Percentiles rank a stretch among this genome's conserved stretches.
Conservation (phyloP, 1,140 invertebrate genomes). For the Ephestia elutella region DNA sequence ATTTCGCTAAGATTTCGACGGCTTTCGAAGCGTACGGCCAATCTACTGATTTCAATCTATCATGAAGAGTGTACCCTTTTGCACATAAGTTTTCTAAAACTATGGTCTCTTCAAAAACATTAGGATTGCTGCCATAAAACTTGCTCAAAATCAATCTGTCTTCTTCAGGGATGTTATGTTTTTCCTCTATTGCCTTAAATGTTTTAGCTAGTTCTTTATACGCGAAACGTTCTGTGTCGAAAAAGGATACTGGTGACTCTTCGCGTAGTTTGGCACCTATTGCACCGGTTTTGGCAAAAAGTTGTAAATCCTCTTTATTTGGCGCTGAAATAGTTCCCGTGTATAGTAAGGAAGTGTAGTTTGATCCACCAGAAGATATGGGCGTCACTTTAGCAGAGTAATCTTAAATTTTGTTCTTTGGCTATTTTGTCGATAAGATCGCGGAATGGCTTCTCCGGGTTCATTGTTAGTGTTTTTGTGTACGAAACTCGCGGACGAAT, state of each 20-base stretch:
- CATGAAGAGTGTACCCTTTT: conserved; percentile 21
- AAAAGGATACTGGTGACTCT: conserved; percentile 8
- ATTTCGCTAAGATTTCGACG: conserved; percentile 25
- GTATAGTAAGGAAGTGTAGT: conserved; percentile 6
- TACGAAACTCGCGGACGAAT: no score
- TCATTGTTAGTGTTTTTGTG: no score
- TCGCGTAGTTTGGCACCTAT: conserved; percentile 20
- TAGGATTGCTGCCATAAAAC: conserved; percentile 21
- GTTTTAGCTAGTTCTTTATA: background rate
- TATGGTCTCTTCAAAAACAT: conserved; percentile 20
- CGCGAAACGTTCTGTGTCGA: conserved; percentile 17
- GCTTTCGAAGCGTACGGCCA: conserved; percentile 25
- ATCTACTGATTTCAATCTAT: conserved; percentile 24
- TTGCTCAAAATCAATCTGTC: conserved; percentile 21
- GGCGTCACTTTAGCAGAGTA: background rate
- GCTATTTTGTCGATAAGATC: background rate
- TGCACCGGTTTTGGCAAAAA: conserved; percentile 31
- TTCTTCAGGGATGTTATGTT: conserved; percentile 18
- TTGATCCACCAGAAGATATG: conserved; percentile 3
- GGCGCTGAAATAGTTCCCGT: background rate
- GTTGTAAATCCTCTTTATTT: conserved; percentile 21
- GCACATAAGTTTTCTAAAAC: conserved; percentile 27
- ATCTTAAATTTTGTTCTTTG: conserved; percentile 5
- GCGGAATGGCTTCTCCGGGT: no score
- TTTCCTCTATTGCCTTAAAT: conserved; percentile 1